Evolutionary conservation across 2,888 invertebrate species (phyloP), one percentile per base, ranked within the genome.

Genomic region (Mesoligia furuncula): DNA sequence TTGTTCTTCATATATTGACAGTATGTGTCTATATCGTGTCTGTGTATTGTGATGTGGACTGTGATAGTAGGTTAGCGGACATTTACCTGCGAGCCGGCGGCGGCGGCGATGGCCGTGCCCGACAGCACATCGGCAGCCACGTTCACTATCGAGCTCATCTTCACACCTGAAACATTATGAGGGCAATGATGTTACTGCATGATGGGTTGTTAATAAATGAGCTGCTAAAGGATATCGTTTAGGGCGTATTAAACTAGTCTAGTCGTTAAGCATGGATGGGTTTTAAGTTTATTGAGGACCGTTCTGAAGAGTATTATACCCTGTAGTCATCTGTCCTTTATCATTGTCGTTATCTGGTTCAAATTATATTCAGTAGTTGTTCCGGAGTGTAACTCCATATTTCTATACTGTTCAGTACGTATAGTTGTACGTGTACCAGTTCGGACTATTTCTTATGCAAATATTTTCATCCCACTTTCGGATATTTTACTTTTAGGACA

Each of bases 21-120:
- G 59, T 61, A 15, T 61, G n/a, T 73, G 27, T 42, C 24, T 42
- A n/a, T 36, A 59, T 59, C 45, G 31, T 39, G 42, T 61, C 4
- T 51, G 27, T 36, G 15, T 57, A 57, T 31, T 42, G n/a, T 13
- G 24, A 64, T 57, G n/a, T 51, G 20, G 24, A n/a, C 1, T 31
- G 39, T 57, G 57, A 59, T 51, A 79, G 59, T 81, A 48, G 51
- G 68, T 45, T 27, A 65, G 39, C 31, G 74, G 66, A 54, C 51
- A 20, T 65, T 87, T 94, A 96, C 96, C 95, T 96, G 95, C 61
- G 95, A 93, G 87, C 97, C 97, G 62, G 98, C 97, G 24, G 98
- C 98, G 61, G 98, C 98, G 70, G 97, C 97, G 75, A 97, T 97
- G 59, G 98, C 98, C 27, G 98, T 97, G 70, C 98, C 98, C 0